Conservation (phyloP, 2,113 vertebrate genomes). For the Himantopus leucocephalus region DNA sequence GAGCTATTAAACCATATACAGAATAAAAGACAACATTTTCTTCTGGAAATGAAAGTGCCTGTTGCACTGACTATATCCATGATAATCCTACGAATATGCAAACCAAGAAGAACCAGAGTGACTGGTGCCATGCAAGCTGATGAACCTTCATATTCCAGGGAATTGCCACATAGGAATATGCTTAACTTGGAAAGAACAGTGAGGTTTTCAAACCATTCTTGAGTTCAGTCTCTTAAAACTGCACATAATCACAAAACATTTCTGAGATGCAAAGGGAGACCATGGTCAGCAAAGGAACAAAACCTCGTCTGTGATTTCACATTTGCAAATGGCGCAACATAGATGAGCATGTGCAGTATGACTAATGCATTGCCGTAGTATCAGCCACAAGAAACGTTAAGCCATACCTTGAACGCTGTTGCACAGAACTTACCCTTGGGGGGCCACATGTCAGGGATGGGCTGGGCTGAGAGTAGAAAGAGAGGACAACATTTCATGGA, state of each 20-base stretch:
- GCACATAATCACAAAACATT: too few relatives aligned
- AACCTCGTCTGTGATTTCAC: neutral
- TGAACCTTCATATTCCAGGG: neutral
- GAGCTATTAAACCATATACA: neutral
- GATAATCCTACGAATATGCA: neutral
- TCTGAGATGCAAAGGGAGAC: neutral
- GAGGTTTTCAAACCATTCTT: neutral
- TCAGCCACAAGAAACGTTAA: neutral
- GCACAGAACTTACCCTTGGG: neutral
- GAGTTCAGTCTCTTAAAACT: neutral
- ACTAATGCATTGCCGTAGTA: neutral
- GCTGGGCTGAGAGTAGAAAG: neutral
- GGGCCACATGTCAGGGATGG: neutral
- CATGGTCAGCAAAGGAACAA: accelerated
- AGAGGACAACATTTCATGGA: neutral
- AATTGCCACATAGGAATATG: neutral
- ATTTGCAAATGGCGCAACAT: neutral
- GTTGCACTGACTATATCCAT: neutral
- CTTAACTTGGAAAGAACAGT: neutral
- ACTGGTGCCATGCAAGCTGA: neutral
- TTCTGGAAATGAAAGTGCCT: neutral
- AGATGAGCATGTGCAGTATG: neutral
- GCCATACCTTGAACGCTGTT: neutral
- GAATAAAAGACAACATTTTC: neutral
- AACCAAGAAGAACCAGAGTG: neutral